Percentiles rank a stretch among this genome's conserved stretches.
phyloP scores from a whole-genome alignment of 1,140 invertebrate genomes.

The Drosophila tsacasi region DNA sequence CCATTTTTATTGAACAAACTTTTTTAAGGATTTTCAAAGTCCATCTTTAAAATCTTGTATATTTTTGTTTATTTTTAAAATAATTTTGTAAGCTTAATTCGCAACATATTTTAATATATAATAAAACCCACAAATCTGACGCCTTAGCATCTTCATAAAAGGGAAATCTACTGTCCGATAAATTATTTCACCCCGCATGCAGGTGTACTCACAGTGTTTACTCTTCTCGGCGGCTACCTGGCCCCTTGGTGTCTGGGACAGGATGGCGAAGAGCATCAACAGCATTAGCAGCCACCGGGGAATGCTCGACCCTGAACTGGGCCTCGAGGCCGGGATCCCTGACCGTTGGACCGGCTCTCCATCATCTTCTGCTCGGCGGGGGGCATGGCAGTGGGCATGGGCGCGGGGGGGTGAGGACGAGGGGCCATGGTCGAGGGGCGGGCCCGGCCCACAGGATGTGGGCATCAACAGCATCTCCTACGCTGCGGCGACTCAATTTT shows the following conservation, averaged over 20 bases:
- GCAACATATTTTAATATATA: background rate
- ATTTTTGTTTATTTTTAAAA: rapidly evolving
- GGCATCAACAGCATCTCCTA: slow-evolving; percentile 77
- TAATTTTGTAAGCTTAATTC: no score
- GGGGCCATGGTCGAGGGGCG: slow-evolving; percentile 46
- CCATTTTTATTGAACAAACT: no score
- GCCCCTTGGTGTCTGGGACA: slow-evolving; percentile 67
- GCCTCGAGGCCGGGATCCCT: slow-evolving; percentile 9
- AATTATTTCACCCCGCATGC: background rate
- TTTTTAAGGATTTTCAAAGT: no score
- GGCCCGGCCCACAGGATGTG: slow-evolving; percentile 83
- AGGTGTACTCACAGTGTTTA: slow-evolving; percentile 80
- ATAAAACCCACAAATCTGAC: background rate
- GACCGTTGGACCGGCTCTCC: slow-evolving; percentile 20
- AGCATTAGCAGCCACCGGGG: slow-evolving; percentile 82
- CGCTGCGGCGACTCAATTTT: slow-evolving; percentile 57
- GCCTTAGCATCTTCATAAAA: background rate
- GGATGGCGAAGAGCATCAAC: slow-evolving; percentile 70
- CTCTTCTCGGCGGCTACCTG: slow-evolving; percentile 84
- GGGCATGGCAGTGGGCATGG: slow-evolving; percentile 5
- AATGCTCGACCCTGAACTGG: slow-evolving; percentile 47
- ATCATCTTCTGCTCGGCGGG: slow-evolving; percentile 27
- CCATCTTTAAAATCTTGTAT: no score
- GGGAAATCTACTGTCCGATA: background rate
- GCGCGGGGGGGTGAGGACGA: slow-evolving; percentile 5